These are phyloP conservation scores for Dendropsophus ebraccatus DNA, from an alignment of 2,113 vertebrate species.

Conservation along the genomic window DNA sequence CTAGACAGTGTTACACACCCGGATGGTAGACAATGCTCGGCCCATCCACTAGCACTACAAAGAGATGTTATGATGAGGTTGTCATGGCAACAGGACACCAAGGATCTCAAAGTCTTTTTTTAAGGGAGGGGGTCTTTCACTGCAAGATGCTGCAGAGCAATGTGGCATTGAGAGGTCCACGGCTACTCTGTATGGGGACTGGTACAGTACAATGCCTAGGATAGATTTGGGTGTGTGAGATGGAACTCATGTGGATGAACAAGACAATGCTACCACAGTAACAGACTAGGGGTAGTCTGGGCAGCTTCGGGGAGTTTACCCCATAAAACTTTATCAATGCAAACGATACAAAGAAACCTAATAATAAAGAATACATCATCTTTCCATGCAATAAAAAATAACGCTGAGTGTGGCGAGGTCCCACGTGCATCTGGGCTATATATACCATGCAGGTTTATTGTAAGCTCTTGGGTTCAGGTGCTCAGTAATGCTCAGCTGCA, in stretches of 20 bases:
- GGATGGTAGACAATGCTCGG: slow-evolving; percentile 52
- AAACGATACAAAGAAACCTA: not conserved
- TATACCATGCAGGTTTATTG: not conserved
- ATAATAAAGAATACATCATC: not conserved
- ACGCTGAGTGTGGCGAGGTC: not conserved
- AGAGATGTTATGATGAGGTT: slow-evolving; percentile 56
- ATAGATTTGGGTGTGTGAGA: slow-evolving; percentile 29
- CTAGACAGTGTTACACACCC: slow-evolving; percentile 53
- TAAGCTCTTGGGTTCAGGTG: slow-evolving; percentile 46
- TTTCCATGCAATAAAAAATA: not conserved
- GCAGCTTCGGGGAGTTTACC: not conserved
- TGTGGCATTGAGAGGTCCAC: slow-evolving; percentile 14
- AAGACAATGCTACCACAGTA: not conserved
- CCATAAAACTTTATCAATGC: slow-evolving; percentile 3
- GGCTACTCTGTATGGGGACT: slow-evolving; percentile 62
- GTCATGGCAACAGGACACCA: slow-evolving; percentile 55
- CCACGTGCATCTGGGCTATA: not conserved
- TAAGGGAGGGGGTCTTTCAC: slow-evolving; percentile 28
- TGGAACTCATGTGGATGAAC: not conserved
- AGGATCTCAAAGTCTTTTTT: slow-evolving; percentile 22
- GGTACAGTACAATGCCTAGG: slow-evolving; percentile 27
- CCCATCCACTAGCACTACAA: slow-evolving; percentile 42
- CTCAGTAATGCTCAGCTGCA: not conserved
- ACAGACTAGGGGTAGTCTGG: not conserved
- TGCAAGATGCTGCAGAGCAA: slow-evolving; percentile 52